Conservation (phyloP, 1,140 invertebrate genomes). For the Camponotus pennsylvanicus region DNA sequence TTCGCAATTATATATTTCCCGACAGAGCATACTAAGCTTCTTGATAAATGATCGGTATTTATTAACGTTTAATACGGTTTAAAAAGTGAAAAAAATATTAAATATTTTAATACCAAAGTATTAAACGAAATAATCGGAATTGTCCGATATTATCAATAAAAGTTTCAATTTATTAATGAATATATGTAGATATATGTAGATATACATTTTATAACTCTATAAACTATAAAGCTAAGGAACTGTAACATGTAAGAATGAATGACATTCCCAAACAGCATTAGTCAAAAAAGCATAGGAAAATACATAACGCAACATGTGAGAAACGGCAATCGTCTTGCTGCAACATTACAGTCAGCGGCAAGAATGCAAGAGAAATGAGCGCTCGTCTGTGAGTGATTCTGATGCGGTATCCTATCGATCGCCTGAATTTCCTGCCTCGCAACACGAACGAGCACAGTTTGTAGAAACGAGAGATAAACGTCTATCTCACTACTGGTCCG, state of each 20-base stretch:
- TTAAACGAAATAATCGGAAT: conserved; percentile 34
- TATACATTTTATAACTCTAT: background rate
- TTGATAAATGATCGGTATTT: conserved; percentile 58
- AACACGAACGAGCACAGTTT: conserved; percentile 48
- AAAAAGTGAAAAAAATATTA: conserved; percentile 11
- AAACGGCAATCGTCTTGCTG: conserved; percentile 37
- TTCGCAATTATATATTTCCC: conserved; percentile 53
- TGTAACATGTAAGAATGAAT: background rate
- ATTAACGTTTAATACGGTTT: conserved; percentile 33
- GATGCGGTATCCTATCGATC: conserved; percentile 65
- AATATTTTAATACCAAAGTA: conserved; percentile 12
- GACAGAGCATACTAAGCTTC: conserved; percentile 23
- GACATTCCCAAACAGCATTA: background rate
- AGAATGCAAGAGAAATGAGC: conserved; percentile 58
- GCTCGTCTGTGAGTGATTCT: conserved; percentile 53
- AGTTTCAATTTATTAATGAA: background rate
- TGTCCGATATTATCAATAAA: background rate
- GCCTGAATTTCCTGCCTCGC: conserved; percentile 46
- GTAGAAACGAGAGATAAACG: conserved; percentile 63
- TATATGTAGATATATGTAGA: background rate
- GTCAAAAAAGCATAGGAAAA: background rate
- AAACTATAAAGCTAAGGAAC: conserved; percentile 16
- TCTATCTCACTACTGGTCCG: conserved; percentile 55
- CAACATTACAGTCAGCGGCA: conserved; percentile 50
- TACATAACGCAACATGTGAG: conserved; percentile 25